Percentiles rank a stretch among this genome's conserved stretches.
Conservation (phyloP, 2,113 vertebrate species). For the Mustelus asterias region DNA sequence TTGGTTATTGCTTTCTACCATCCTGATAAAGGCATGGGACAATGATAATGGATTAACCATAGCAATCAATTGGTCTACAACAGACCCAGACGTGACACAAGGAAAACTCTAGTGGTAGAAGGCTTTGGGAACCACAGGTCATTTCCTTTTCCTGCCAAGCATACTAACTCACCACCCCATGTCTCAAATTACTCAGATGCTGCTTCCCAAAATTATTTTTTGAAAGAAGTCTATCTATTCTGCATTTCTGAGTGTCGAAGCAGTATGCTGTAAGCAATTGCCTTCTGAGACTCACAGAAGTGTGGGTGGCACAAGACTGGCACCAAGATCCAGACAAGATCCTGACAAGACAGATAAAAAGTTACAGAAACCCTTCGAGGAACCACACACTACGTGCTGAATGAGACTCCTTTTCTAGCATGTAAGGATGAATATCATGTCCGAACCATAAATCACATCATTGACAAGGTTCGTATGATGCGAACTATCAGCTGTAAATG, state of each 20-base stretch:
- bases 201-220: not conserved
- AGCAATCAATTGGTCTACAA: not conserved
- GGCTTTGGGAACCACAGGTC: not conserved
- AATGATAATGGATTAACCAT: not conserved
- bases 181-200: not conserved
- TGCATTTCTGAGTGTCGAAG: not conserved
- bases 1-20: not conserved
- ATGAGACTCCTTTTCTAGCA: not conserved
- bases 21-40: not conserved
- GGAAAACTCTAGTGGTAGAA: not conserved
- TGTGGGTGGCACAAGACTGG: not conserved
- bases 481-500: not conserved
- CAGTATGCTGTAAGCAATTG: not conserved
- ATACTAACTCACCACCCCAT: not conserved
- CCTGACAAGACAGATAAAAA: not conserved
- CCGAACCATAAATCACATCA: not conserved
- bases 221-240: not conserved
- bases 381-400: not conserved
- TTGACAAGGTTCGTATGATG: not conserved
- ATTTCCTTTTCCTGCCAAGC: not conserved
- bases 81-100: not conserved
- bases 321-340: not conserved
- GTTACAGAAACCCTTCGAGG: not conserved
- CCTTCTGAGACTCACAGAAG: not conserved
- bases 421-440: no score